These are phyloP conservation scores for Nilaparvata lugens DNA, from an alignment of 1,140 invertebrate genomes.

Conservation along the genomic window DNA sequence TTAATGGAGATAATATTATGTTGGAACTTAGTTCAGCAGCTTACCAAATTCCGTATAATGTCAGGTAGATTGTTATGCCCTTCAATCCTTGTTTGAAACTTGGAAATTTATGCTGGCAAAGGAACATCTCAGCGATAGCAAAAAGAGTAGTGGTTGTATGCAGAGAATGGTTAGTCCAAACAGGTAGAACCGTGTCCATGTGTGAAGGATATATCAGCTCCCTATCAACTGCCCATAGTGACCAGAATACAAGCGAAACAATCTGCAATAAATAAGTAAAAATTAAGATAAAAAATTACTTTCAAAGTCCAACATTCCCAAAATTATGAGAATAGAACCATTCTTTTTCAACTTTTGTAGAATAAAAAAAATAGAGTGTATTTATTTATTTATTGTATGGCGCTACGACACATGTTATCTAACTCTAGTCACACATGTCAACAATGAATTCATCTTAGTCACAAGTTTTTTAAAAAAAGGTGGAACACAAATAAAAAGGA, in stretches of 20 bases:
- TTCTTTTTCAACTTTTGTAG: too few relatives aligned
- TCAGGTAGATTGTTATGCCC: slow-evolving; percentile 50
- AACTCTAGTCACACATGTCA: too few relatives aligned
- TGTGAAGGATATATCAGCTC: slow-evolving; percentile 74
- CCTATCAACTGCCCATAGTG: slow-evolving; percentile 71
- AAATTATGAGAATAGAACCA: too few relatives aligned
- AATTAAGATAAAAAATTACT: background rate
- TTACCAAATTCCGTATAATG: slow-evolving; percentile 59
- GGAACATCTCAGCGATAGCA: slow-evolving; percentile 56
- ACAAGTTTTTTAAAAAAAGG: too few relatives aligned
- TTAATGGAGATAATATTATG: background rate
- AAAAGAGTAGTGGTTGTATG: slow-evolving; percentile 68
- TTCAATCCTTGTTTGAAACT: slow-evolving; percentile 45
- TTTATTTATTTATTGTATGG: too few relatives aligned
- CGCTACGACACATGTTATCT: too few relatives aligned
- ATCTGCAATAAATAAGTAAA: slow-evolving; percentile 45
- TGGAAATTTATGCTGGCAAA: slow-evolving; percentile 60
- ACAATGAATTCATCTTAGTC: too few relatives aligned
- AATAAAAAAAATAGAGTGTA: too few relatives aligned
- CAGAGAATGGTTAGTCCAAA: slow-evolving; percentile 83
- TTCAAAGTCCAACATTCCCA: too few relatives aligned
- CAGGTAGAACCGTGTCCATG: slow-evolving; percentile 66
- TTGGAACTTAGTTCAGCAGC: slow-evolving; percentile 12
- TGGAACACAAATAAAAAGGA: too few relatives aligned
- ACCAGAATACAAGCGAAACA: slow-evolving; percentile 81